Evolutionary conservation across 2,113 vertebrate genomes (phyloP).

Genomic region (Spea bombifrons): DNA sequence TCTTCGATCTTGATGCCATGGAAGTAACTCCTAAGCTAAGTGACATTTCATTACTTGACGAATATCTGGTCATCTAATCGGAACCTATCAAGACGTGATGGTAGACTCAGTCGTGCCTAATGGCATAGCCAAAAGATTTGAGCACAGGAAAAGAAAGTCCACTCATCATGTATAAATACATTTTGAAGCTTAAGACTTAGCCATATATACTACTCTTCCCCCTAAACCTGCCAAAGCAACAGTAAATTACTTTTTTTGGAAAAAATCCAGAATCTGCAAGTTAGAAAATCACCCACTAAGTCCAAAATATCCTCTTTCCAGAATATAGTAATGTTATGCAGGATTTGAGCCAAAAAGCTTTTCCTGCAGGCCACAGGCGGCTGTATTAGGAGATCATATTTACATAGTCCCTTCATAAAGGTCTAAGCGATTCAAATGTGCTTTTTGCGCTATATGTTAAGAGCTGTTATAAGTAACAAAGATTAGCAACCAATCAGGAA

Average conservation of each 20-base stretch:
- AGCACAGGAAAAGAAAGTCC: conserved; percentile 8
- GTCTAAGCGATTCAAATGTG: background rate
- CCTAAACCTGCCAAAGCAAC: conserved; percentile 47
- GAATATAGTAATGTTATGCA: conserved; percentile 50
- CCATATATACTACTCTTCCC: conserved; percentile 7
- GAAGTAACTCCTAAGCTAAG: too few relatives aligned
- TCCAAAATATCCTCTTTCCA: conserved; percentile 49
- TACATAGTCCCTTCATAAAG: conserved; percentile 18
- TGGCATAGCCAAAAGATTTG: background rate
- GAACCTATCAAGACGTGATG: too few relatives aligned
- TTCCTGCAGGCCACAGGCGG: conserved; percentile 10
- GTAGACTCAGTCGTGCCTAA: too few relatives aligned
- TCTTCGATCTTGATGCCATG: too few relatives aligned
- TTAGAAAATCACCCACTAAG: conserved; percentile 38
- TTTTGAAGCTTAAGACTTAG: background rate
- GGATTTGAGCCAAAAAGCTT: conserved; percentile 14
- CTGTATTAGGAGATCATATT: conserved; percentile 10
- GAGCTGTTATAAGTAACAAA: too few relatives aligned
- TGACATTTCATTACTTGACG: too few relatives aligned
- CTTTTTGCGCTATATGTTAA: background rate
- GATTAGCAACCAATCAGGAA: too few relatives aligned
- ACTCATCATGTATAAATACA: conserved; percentile 21
- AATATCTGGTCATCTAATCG: too few relatives aligned
- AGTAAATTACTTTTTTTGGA: conserved; percentile 56
- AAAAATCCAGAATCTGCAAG: conserved; percentile 44